Evolutionary conservation across 2,888 invertebrate genomes (phyloP).

Genomic region (Drosophila koepferae): DNA sequence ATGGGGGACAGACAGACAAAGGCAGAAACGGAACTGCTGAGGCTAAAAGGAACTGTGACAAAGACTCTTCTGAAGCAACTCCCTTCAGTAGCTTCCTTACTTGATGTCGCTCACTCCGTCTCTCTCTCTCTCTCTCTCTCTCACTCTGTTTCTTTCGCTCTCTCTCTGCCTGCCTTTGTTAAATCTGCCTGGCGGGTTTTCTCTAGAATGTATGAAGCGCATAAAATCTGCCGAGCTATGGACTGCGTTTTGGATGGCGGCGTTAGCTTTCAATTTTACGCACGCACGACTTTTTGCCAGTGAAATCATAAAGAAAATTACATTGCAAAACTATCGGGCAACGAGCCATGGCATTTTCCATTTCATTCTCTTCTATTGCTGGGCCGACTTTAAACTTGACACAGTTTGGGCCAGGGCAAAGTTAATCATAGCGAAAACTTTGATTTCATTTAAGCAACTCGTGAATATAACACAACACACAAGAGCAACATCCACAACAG

Average conservation of each 20-base stretch:
- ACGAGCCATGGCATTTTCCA: slow-evolving; percentile 53
- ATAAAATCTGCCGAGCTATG: slow-evolving; percentile 38
- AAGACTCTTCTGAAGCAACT: slow-evolving; percentile 46
- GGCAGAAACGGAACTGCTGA: slow-evolving; percentile 36
- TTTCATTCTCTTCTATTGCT: slow-evolving; percentile 1
- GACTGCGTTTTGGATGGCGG: slow-evolving; percentile 25
- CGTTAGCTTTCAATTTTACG: slow-evolving; percentile 68
- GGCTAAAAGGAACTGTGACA: slow-evolving; percentile 62
- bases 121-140: slow-evolving; percentile 7
- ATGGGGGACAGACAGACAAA: slow-evolving; percentile 54
- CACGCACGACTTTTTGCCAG: slow-evolving; percentile 68
- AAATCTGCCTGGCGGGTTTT: slow-evolving; percentile 39
- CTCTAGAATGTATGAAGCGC: slow-evolving; percentile 40
- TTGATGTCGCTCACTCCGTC: not conserved
- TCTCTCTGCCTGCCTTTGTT: slow-evolving; percentile 28
- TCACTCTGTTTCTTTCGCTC: slow-evolving; percentile 2
- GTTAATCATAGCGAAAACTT: slow-evolving; percentile 68
- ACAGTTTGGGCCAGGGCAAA: slow-evolving; percentile 50
- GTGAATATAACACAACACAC: slow-evolving; percentile 30
- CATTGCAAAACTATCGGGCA: slow-evolving; percentile 68
- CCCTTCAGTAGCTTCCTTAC: slow-evolving; percentile 36
- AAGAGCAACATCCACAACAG: slow-evolving; percentile 57
- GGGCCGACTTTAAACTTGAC: slow-evolving; percentile 66
- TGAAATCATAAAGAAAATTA: slow-evolving; percentile 75
- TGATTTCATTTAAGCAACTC: slow-evolving; percentile 67